A percentile compares a stretch with the other conserved stretches of the same genome.
These are phyloP conservation scores for Teleopsis dalmanni DNA, from an alignment of 1,140 invertebrate species.

Conservation along the genomic window DNA sequence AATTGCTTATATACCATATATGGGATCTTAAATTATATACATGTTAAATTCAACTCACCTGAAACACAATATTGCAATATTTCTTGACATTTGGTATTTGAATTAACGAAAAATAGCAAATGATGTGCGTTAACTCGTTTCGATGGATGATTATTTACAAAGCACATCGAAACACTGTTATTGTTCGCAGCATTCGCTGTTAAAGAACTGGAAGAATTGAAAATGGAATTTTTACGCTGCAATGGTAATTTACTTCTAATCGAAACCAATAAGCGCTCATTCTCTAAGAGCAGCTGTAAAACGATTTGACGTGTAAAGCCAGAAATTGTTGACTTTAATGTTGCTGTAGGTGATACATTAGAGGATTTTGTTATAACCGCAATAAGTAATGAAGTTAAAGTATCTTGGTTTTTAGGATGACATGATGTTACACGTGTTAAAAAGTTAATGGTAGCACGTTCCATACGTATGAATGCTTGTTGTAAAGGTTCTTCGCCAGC, in stretches of 20 bases:
- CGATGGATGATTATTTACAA: constrained; percentile 39
- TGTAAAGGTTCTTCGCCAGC: constrained; percentile 49
- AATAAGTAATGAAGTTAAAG: constrained; percentile 67
- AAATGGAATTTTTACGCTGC: constrained; percentile 27
- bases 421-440: constrained; percentile 73
- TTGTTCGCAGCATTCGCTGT: not conserved
- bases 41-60: constrained; percentile 22
- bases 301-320: constrained; percentile 81
- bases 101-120: constrained; percentile 62
- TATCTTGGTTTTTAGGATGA: constrained; percentile 74
- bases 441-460: constrained; percentile 67
- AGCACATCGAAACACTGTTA: constrained; percentile 23
- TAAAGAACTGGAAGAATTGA: constrained; percentile 22
- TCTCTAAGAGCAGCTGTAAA: constrained; percentile 75
- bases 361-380: constrained; percentile 35
- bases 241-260: constrained; percentile 51
- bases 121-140: constrained; percentile 49
- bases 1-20: not conserved
- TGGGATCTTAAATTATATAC: not conserved
- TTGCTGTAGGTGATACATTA: constrained; percentile 6
- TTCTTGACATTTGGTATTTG: constrained; percentile 57
- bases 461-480: constrained; percentile 55
- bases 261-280: constrained; percentile 71
- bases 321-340: constrained; percentile 51
- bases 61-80: constrained; percentile 44